Conservation (phyloP, 2,113 vertebrate genomes). For the Clarias gariepinus region DNA sequence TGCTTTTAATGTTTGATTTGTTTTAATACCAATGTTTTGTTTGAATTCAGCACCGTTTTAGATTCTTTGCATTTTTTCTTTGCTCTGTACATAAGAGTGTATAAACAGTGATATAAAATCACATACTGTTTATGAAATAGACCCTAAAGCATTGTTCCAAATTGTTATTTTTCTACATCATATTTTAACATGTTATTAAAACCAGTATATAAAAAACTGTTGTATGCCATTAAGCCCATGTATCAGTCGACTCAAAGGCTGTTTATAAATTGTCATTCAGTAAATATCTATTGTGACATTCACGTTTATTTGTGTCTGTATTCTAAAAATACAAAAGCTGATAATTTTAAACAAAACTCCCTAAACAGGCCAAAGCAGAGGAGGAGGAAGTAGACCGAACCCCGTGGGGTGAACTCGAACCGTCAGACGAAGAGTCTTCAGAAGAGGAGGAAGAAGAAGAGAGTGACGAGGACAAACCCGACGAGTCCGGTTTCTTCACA, state of each 20-base stretch:
- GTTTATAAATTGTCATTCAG: not conserved
- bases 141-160: not conserved
- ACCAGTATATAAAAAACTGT: too few species aligned
- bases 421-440: constrained; percentile 89
- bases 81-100: not conserved
- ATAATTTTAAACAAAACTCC: not conserved
- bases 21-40: not conserved
- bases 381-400: constrained; percentile 89
- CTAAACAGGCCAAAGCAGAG: constrained; percentile 81
- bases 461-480: constrained; percentile 91
- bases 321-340: not conserved
- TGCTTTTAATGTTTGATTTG: not conserved
- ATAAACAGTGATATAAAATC: not conserved
- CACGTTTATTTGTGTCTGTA: not conserved
- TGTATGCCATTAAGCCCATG: not conserved
- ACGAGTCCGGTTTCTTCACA: constrained; percentile 90
- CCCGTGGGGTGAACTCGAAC: constrained; percentile 89
- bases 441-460: constrained; percentile 93
- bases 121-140: not conserved
- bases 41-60: not conserved
- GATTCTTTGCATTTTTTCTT: not conserved
- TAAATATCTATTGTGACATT: not conserved
- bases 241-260: not conserved
- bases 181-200: not conserved
- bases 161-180: not conserved